Evolutionary conservation across 2,888 invertebrate species (phyloP).

Genomic region (Stenchaetothrips biformis): DNA sequence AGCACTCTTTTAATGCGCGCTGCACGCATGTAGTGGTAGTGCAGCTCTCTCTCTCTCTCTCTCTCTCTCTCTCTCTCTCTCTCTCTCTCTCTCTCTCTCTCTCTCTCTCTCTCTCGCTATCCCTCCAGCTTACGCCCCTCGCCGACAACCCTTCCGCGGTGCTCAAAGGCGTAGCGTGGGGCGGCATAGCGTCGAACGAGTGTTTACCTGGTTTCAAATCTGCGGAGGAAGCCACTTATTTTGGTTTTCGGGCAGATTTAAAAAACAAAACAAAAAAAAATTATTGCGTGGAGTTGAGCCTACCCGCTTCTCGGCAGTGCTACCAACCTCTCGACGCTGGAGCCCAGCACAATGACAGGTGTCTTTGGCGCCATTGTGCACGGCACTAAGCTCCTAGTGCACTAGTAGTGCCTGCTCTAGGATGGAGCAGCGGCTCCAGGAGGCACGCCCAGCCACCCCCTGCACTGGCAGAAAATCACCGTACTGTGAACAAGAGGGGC

Average conservation of each 20-base stretch:
- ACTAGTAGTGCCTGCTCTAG: not conserved
- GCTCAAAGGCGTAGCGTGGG: too few relatives aligned
- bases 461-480: too few relatives aligned
- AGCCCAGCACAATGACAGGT: not conserved
- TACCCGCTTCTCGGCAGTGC: not conserved
- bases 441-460: not conserved
- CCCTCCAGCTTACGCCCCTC: not conserved
- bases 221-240: too few relatives aligned
- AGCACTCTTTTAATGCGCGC: slow-evolving; percentile 5
- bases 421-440: not conserved
- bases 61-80: not conserved
- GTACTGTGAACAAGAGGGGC: too few relatives aligned
- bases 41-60: not conserved
- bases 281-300: too few relatives aligned
- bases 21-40: not conserved
- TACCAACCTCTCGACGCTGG: not conserved
- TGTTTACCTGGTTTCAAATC: too few relatives aligned
- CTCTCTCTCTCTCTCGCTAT: not conserved
- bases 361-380: slow-evolving; percentile 1
- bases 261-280: too few relatives aligned
- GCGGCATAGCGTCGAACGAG: too few relatives aligned
- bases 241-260: too few relatives aligned
- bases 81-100: not conserved
- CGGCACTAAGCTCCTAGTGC: not conserved
- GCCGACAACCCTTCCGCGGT: too few relatives aligned